Base-by-base conservation (phyloP, 2,888 invertebrate species). In the Sabatieria punctata region DNA sequence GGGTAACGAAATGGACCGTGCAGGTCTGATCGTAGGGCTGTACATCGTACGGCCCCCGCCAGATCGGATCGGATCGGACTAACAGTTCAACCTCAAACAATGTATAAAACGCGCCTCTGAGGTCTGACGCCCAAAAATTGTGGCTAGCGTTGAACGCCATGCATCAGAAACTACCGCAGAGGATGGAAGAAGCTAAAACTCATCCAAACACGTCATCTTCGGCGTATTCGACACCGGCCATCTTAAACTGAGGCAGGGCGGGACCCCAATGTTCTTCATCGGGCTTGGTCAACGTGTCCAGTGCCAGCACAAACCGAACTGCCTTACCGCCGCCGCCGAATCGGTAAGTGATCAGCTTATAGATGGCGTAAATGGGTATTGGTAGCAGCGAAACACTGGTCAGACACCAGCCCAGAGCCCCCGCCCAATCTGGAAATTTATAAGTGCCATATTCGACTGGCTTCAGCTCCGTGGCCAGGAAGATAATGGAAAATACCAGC, bases 361-460 rank as follows among this genome's bases (percentile, higher is more conserved):
- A 67, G 15, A 69, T 55, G 1, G 77, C 71, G 26, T 78, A 77
- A 1, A 75, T 61, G 0, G 80, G 78, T 59, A 83, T 74, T 1
- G 79, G 74, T 0, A 75, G 57, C 4, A 82, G 68, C 0, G 82
- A 81, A 2, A 77, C 69, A 1, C 77, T 51, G 0, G 80, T 79
- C 45, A 82, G 75, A 41, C 75, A 58, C 75, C 78, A 78, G 2
- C 82, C 82, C 22, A 82, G 62, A 1, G 70, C 64, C 53, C 79
- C 76, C 13, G 81, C 80, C 73, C 79, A 80, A 13, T 62, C 52
- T 0, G 82, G 82, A 63, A 80, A 82, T 11, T 64, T 60, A 56
- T 80, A 78, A 46, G 68, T 69, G 35, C 73, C 77, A 57, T 79
- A 80, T 4, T 66, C 59, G 0, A 78, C 77, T 1, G 76, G 63